These are phyloP conservation scores for Pomacea canaliculata DNA, from an alignment of 2,888 invertebrate genomes.

Conservation along the genomic window DNA sequence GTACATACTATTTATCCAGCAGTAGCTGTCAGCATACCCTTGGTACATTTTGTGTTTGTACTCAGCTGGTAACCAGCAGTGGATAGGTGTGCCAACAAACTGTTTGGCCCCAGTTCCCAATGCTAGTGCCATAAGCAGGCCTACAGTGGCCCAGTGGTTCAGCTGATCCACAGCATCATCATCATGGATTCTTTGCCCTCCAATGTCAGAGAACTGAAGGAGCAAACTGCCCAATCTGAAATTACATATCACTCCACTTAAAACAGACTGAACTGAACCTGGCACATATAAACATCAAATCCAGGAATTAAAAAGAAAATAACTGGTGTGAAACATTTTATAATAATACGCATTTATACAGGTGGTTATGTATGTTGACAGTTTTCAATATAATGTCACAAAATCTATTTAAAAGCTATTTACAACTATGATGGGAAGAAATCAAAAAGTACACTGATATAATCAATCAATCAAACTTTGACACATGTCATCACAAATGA, in stretches of 20 bases:
- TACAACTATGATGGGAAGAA: no score
- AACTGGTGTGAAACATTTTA: no score
- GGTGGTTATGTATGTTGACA: no score
- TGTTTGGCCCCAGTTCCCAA: constrained; percentile 36
- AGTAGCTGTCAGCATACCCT: constrained; percentile 40
- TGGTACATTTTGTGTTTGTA: constrained; percentile 34
- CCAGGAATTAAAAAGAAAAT: neutral
- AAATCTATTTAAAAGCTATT: no score
- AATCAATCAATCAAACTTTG: no score
- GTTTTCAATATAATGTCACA: no score
- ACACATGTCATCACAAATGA: no score
- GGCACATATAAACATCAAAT: neutral
- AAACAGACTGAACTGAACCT: neutral
- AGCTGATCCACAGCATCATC: constrained; percentile 34
- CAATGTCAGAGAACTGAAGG: constrained; percentile 23
- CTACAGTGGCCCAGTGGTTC: constrained; percentile 36
- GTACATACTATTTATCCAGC: constrained; percentile 42
- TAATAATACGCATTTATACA: no score
- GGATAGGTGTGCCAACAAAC: constrained; percentile 42
- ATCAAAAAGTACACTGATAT: no score
- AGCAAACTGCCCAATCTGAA: constrained; percentile 11
- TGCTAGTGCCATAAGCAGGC: constrained; percentile 29
- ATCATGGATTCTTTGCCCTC: constrained; percentile 22
- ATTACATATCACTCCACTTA: neutral
- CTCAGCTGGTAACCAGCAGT: constrained; percentile 41